Evolutionary conservation across 2,113 vertebrate genomes (phyloP), one percentile per base, ranked within the genome.

Genomic region (Nothocercus julius): DNA sequence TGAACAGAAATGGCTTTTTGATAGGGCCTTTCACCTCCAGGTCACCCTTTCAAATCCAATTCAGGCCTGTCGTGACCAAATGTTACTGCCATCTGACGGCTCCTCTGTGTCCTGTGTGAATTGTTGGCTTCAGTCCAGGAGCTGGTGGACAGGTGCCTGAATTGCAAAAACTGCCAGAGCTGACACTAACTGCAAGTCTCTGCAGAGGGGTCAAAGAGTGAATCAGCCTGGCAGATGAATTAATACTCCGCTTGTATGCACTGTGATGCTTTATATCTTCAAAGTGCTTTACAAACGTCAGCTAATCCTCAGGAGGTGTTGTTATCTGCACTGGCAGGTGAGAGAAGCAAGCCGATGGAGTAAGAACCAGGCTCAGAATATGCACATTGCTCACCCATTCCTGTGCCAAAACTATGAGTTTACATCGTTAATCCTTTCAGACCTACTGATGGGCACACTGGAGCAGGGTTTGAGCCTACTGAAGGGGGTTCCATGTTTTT

Each of bases 41-140:
- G 95, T 96, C 94, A 96, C 81, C 85, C 92, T 89, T 96, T 96
- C 92, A 89, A 94, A 96, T 97, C 93, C 95, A 92, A 90, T 94
- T 95, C 94, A 95, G 94, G 83, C 81, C 90, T 95, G 94, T 97
- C 93, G 1, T 74, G 90, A 80, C 92, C 95, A 96, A 96, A 97
- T 96, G 95, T 87, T 95, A 51, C 90, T 62, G 45, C 95, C 94
- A 94, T 95, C 96, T 96, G 96, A 97, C 2, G 1, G 67, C 90
- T 97, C 70, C 32, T 82, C 66, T 80, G 86, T 36, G 90, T 93
- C 93, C 85, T 94, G 77, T 79, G 90, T 90, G 92, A 90, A 86
- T 89, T 79, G 62, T 47, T 97, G 95, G 96, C 93, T 92, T n/a
- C 88, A 76, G 83, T 93, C 94, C 95, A 94, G 77, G 78, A 80